Conservation (phyloP, 2,113 vertebrate genomes). For the Corvus cornix region DNA sequence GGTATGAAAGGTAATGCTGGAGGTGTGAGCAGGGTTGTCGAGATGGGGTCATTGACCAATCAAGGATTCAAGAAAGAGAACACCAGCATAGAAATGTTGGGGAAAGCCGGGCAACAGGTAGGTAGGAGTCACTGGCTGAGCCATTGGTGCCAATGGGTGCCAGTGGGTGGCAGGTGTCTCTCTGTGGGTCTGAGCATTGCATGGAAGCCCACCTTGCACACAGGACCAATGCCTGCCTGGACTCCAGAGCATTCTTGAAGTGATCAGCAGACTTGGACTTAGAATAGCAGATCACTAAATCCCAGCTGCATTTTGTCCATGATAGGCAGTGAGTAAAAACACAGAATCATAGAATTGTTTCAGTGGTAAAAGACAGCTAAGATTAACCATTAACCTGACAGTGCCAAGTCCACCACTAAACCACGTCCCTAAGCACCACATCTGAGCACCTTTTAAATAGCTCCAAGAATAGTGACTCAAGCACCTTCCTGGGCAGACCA, state of each 20-base stretch:
- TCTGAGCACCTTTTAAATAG: background rate
- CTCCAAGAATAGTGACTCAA: background rate
- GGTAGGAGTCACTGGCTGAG: background rate
- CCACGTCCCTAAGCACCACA: background rate
- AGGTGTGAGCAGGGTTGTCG: background rate
- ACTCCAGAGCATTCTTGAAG: background rate
- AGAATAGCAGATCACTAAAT: background rate
- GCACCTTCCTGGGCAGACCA: background rate
- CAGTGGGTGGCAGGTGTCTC: background rate
- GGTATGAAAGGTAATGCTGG: background rate
- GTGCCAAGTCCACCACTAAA: background rate
- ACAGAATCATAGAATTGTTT: background rate
- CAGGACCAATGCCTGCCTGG: background rate
- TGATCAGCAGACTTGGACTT: background rate
- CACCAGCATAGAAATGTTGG: background rate
- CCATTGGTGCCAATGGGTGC: accelerated
- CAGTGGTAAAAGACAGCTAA: background rate
- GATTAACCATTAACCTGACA: background rate
- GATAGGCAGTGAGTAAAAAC: background rate
- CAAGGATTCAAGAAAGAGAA: background rate
- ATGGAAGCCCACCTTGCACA: background rate
- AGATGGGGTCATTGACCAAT: background rate
- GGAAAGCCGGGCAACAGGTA: background rate
- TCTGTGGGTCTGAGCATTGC: background rate
- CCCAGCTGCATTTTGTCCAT: background rate